These are phyloP conservation scores for Panthera uncia DNA, from an alignment of 2,113 vertebrate species.

Conservation along the genomic window DNA sequence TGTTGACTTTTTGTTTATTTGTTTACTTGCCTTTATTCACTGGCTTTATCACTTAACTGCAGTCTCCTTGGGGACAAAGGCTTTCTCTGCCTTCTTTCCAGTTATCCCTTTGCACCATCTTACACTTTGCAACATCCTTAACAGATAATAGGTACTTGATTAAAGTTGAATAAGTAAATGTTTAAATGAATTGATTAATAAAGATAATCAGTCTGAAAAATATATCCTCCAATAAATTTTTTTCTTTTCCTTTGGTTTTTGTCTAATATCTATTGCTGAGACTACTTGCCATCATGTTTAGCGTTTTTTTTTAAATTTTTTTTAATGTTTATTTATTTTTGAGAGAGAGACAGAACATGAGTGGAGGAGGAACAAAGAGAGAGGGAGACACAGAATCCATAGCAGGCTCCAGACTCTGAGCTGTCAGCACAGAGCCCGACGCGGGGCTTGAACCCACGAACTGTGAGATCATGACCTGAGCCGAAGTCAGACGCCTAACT, in stretches of 20 bases:
- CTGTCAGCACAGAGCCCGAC: too few species aligned
- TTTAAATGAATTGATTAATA: background rate
- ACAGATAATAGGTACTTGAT: background rate
- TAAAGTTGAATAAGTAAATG: background rate
- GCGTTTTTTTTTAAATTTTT: background rate
- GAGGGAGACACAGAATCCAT: too few species aligned
- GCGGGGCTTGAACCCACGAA: too few species aligned
- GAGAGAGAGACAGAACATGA: too few species aligned
- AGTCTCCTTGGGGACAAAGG: background rate
- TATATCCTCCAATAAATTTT: background rate
- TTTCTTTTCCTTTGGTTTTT: background rate
- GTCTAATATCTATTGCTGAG: background rate
- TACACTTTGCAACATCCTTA: background rate
- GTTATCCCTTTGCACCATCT: background rate
- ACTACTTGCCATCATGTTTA: background rate
- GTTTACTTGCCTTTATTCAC: background rate
- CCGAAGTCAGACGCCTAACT: too few species aligned
- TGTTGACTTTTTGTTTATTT: background rate
- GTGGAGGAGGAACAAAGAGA: too few species aligned
- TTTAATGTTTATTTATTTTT: too few species aligned
- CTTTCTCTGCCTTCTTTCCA: background rate
- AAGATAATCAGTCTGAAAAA: background rate
- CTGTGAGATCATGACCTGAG: too few species aligned
- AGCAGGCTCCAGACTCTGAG: too few species aligned
- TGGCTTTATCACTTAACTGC: background rate